Base-by-base conservation (phyloP, 2,113 vertebrate species). In the Ctenodactylus gundi region DNA sequence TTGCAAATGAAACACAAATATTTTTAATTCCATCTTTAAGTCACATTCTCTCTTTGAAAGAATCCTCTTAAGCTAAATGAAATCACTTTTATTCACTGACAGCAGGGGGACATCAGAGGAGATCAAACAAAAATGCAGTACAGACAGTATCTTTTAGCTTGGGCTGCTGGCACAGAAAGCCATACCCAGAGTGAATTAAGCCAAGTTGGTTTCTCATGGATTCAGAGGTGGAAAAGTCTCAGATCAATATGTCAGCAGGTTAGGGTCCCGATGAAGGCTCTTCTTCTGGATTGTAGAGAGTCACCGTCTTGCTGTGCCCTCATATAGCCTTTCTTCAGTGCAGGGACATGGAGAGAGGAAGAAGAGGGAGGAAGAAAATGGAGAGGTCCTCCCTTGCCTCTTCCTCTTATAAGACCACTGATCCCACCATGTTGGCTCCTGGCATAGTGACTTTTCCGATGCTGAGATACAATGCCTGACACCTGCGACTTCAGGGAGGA, bases 51-150 rank as follows among this genome's bases (percentile, higher is more conserved):
- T 4, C 57, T 72, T 80, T 1, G 65, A 18, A n/a, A 0, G 57
- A 92, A 13, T 31, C 55, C 46, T 91, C 81, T 57, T 36, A 80
- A 75, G 41, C 82, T 7, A 11, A 90, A 75, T 53, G 53, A 20
- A 93, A 41, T 31, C 84, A 31, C 75, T 93, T 41, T 75, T 84
- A 85, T 57, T 21, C 70, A 82, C 17, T 15, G 92, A 94, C 85
- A 1, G 75, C 80, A 2, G 78, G 44, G 70, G 15, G 91, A 94
- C 80, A 13, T 36, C 62, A 58, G 94, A 14, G 85, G 58, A 81
- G 89, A 93, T 68, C 70, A 25, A 55, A 18, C 13, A 51, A 64
- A 88, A 76, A 44, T 82, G 55, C 0, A 82, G 64, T 73, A 9
- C 49, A 36, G 89, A 78, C 55, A 58, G 41, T 68, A 57, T 73